phyloP scores from a whole-genome alignment of 2,888 invertebrate genomes.

The Drosophila fungiperda region DNA sequence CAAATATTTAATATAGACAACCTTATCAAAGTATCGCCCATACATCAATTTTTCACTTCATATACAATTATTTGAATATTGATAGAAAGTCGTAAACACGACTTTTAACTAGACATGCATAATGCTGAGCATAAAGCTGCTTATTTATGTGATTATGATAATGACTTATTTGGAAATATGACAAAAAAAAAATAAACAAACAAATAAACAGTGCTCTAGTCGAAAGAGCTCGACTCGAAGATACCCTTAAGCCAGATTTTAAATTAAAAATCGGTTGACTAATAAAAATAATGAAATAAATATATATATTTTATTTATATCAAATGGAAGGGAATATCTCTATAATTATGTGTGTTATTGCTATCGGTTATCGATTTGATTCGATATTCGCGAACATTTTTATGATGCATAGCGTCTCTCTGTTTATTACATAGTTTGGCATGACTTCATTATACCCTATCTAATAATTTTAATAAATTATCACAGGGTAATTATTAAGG shows the following conservation, averaged over 20 bases:
- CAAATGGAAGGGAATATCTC: neutral
- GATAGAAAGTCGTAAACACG: constrained; percentile 11
- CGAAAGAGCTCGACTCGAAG: neutral
- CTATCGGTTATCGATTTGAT: neutral
- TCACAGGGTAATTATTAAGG: neutral
- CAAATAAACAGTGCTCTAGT: neutral
- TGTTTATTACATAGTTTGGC: neutral
- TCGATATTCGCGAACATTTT: neutral
- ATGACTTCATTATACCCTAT: neutral
- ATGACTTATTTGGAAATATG: neutral
- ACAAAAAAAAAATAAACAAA: neutral
- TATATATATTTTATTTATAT: neutral
- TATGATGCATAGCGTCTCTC: neutral
- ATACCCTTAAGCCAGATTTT: neutral
- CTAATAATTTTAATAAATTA: neutral
- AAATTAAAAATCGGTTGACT: neutral
- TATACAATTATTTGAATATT: neutral
- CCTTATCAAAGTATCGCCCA: neutral
- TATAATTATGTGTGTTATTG: neutral
- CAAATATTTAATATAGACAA: neutral
- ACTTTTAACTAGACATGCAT: neutral
- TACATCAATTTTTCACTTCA: neutral
- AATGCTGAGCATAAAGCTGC: neutral
- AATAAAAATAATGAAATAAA: neutral
- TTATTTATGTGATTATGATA: constrained; percentile 11